Evolutionary conservation across 2,113 vertebrate genomes (phyloP), one percentile per base, ranked within the genome.

Genomic region (Clarias batrachus): DNA sequence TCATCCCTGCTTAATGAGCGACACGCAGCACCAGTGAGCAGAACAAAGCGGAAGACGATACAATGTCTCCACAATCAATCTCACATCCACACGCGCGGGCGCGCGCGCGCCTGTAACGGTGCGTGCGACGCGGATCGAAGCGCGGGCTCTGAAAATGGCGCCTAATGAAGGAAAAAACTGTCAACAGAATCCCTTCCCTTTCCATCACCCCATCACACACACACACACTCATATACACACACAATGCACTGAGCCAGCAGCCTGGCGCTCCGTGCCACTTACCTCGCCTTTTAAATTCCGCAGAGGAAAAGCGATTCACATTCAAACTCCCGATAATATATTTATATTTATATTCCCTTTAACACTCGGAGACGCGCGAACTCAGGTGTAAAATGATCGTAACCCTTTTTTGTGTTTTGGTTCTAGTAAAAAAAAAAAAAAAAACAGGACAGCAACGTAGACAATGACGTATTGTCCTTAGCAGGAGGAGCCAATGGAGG

Each of bases 91-190:
- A 4, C 19, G 8, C 19, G 3, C 37, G 0, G 0, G 17, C 0
- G 14, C 14, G 3, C 37, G 0, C 1, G 17, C 0, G 14, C 14
- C 27, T 9, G 6, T 27, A 33, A 3, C 1, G 12, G 19, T 4
- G 1, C 0, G 0, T 3, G 25, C n/a, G 25, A 8, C 76, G 48
- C 37, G 37, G 19, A 12, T n/a, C 0, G 81, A 82, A 90, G 83
- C 54, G 85, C 79, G 87, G 91, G 91, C 91, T 90, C 91, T 93
- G 93, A 91, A 95, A 95, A 95, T 95, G 95, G 94, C 94, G 95
- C 92, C 93, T 88, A 92, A 91, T 92, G 91, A 89, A 87, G 74
- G 87, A 84, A 90, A 90, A 88, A 90, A 91, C 91, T 90, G 91
- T 93, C 91, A 94, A 94, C 93, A 94, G 86, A 93, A 90, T 83